These are phyloP conservation scores for Chrysocyon brachyurus DNA, from an alignment of 2,797 vertebrate genomes.

Conservation along the genomic window DNA sequence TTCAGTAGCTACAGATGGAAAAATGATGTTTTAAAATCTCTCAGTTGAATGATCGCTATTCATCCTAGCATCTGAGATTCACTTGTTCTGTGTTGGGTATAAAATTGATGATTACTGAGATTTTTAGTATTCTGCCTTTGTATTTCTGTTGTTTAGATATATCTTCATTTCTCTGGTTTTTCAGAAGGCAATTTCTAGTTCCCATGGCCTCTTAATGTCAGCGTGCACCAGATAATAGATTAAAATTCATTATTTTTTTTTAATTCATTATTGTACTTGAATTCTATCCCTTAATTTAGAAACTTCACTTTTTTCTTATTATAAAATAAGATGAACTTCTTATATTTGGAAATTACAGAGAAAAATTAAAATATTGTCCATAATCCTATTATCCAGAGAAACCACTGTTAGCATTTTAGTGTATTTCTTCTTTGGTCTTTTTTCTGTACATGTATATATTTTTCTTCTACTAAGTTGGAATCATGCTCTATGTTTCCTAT, in stretches of 20 bases:
- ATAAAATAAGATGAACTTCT: not conserved
- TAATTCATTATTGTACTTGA: not conserved
- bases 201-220: not conserved
- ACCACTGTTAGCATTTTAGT: not conserved
- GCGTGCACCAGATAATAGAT: not conserved
- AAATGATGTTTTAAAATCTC: not conserved
- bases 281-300: not conserved
- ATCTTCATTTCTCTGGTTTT: constrained; percentile 33
- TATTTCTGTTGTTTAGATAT: not conserved
- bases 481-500: not conserved
- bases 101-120: not conserved
- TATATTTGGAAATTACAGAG: constrained; percentile 17
- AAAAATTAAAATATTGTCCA: not conserved
- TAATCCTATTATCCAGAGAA: not conserved
- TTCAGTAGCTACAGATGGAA: not conserved
- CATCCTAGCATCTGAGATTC: not conserved
- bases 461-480: not conserved
- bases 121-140: not conserved
- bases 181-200: not conserved
- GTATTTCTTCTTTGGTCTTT: not conserved
- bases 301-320: constrained; percentile 33
- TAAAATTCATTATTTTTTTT: not conserved
- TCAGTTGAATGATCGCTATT: not conserved
- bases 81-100: not conserved
- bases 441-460: not conserved